phyloP scores from a whole-genome alignment of 2,888 invertebrate genomes.

The Achlya flavicornis region DNA sequence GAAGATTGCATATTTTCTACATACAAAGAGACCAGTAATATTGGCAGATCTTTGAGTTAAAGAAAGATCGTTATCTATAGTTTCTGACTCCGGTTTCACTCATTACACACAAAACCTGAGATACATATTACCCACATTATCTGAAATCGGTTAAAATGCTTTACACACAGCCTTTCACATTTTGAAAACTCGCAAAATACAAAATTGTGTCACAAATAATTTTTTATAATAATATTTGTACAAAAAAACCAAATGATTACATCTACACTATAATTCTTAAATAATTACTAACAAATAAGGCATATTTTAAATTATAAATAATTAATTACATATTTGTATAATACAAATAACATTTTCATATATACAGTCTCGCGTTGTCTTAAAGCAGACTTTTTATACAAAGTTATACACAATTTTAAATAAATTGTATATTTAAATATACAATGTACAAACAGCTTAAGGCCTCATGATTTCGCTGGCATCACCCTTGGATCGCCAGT shows the following conservation, averaged over 20 bases:
- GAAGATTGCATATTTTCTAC: constrained; percentile 61
- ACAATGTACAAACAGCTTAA: constrained; percentile 35
- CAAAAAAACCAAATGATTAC: constrained; percentile 57
- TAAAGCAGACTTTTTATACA: constrained; percentile 72
- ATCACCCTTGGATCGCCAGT: not conserved
- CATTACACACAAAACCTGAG: constrained; percentile 31
- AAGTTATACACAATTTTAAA: constrained; percentile 59
- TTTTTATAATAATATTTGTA: constrained; percentile 50
- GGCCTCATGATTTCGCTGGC: constrained; percentile 33
- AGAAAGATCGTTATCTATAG: constrained; percentile 44
- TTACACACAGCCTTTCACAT: constrained; percentile 76
- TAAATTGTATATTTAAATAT: constrained; percentile 51
- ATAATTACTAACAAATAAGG: constrained; percentile 67
- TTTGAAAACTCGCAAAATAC: constrained; percentile 44
- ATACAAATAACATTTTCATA: constrained; percentile 66
- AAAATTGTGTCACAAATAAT: constrained; percentile 44
- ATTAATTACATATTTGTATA: constrained; percentile 71
- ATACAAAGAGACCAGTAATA: constrained; percentile 51
- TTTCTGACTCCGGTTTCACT: constrained; percentile 13
- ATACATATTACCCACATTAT: constrained; percentile 35
- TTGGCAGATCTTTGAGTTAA: constrained; percentile 72
- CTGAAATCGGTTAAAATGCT: constrained; percentile 69
- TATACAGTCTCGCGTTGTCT: constrained; percentile 80
- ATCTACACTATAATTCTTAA: constrained; percentile 51
- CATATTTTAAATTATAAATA: constrained; percentile 78